Evolutionary conservation across 2,113 vertebrate genomes (phyloP).

Genomic region (Alouatta palliata): DNA sequence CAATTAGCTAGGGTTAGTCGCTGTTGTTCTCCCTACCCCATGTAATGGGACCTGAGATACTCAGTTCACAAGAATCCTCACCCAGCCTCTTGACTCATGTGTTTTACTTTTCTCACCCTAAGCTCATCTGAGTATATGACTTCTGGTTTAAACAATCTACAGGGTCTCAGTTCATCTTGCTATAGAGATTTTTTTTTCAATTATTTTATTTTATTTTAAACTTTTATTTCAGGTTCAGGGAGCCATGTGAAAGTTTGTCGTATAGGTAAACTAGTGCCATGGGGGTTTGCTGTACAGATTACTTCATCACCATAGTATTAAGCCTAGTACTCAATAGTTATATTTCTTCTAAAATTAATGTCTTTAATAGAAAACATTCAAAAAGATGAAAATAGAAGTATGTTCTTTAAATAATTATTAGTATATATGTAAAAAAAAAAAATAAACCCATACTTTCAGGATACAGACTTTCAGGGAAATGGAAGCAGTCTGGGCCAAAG

Average conservation of each 20-base stretch:
- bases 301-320: no score
- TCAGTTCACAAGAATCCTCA: neutral
- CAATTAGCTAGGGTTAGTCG: neutral
- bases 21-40: fast-evolving
- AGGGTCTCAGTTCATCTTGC: neutral
- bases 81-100: neutral
- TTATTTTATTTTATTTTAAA: no score
- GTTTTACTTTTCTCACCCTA: neutral
- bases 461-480: neutral
- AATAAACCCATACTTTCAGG: neutral
- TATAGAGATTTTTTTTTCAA: neutral
- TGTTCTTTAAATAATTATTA: neutral
- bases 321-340: no score
- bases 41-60: neutral
- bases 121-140: neutral
- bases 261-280: no score
- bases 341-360: neutral
- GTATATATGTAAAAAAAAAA: neutral
- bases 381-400: neutral
- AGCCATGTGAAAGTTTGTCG: no score
- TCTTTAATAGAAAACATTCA: neutral
- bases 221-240: no score
- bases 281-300: no score
- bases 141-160: neutral
- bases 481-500: neutral